These are phyloP conservation scores for Hemithea aestivaria DNA, from an alignment of 2,888 invertebrate species.

Conservation along the genomic window DNA sequence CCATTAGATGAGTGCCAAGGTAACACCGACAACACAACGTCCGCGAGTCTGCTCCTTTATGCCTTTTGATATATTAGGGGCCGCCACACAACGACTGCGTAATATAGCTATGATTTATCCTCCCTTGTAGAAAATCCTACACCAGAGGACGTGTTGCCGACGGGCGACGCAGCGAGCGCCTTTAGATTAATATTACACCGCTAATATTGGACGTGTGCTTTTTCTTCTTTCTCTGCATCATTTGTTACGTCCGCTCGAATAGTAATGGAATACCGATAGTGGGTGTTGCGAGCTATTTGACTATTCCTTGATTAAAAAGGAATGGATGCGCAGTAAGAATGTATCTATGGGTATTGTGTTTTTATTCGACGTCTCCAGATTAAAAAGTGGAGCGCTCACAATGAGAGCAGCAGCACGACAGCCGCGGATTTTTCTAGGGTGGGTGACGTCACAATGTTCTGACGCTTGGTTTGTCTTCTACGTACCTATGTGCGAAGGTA, in stretches of 20 bases:
- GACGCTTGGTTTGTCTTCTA: slow-evolving; percentile 44
- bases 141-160: slow-evolving; percentile 49
- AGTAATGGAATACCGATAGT: slow-evolving; percentile 27
- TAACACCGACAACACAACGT: slow-evolving; percentile 32
- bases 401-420: slow-evolving; percentile 47
- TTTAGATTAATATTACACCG: slow-evolving; percentile 51
- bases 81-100: slow-evolving; percentile 55
- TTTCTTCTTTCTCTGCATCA: slow-evolving; percentile 39
- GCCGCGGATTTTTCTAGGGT: slow-evolving; percentile 43
- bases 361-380: slow-evolving; percentile 71
- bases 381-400: slow-evolving; percentile 70
- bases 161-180: slow-evolving; percentile 32
- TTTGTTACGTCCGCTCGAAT: slow-evolving; percentile 33
- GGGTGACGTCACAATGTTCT: slow-evolving; percentile 57
- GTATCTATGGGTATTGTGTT: slow-evolving; percentile 63
- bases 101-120: slow-evolving; percentile 65
- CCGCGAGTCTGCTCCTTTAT: slow-evolving; percentile 47
- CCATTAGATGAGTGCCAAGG: slow-evolving; percentile 29
- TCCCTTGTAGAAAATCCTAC: slow-evolving; percentile 47
- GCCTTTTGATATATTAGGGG: slow-evolving; percentile 59
- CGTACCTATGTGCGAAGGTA: neutral
- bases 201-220: slow-evolving; percentile 50
- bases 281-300: slow-evolving; percentile 32
- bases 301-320: slow-evolving; percentile 58
- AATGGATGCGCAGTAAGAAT: slow-evolving; percentile 56